Evolutionary conservation across 2,888 invertebrate genomes (phyloP).

Genomic region (Dasysyrphus tricinctus): DNA sequence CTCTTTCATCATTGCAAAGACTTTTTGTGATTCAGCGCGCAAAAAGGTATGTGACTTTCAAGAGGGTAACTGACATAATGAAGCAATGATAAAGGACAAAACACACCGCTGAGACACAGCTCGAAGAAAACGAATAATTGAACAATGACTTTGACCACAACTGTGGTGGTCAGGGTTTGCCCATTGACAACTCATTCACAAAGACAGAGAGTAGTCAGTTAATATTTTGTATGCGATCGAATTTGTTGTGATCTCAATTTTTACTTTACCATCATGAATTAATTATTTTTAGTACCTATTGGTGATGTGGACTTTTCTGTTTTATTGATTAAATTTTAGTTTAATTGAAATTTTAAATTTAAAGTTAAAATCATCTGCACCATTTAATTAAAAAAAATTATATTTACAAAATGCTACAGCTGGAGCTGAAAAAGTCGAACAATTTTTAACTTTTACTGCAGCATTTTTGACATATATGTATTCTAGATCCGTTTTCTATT

Average conservation of each 20-base stretch:
- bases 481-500: too few species aligned
- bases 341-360: too few species aligned
- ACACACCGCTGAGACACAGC: neutral
- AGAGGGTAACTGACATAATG: slow-evolving; percentile 14
- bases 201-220: neutral
- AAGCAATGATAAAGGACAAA: slow-evolving; percentile 30
- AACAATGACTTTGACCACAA: slow-evolving; percentile 38
- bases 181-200: slow-evolving; percentile 56
- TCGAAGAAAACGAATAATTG: slow-evolving; percentile 54
- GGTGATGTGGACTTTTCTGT: too few species aligned
- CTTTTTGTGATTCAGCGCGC: slow-evolving; percentile 11
- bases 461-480: too few species aligned
- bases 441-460: too few species aligned
- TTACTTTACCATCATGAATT: too few species aligned
- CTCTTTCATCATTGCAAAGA: slow-evolving; percentile 37
- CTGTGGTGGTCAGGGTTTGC: slow-evolving; percentile 61
- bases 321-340: too few species aligned
- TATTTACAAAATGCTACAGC: too few species aligned
- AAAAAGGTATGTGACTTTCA: slow-evolving; percentile 36
- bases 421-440: too few species aligned
- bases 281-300: too few species aligned
- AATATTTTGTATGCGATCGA: slow-evolving; percentile 33
- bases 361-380: too few species aligned
- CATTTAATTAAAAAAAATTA: too few species aligned
- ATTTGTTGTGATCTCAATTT: neutral